Evolutionary conservation across 35 echinoderm and acorn worm genomes (phyloP), one percentile per base, ranked within the genome.

Genomic region (Lytechinus variegatus): DNA sequence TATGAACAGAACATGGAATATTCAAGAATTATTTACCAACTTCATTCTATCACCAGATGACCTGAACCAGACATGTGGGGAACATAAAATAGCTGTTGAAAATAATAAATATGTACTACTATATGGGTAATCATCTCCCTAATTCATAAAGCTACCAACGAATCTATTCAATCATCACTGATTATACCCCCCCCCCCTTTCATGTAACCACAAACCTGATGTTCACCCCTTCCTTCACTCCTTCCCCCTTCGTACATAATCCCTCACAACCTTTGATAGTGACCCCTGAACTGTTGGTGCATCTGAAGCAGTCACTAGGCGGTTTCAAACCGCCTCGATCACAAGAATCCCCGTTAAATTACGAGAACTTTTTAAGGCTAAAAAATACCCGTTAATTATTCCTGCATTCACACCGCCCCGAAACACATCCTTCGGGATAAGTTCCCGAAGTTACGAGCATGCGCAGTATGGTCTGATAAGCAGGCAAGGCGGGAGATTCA

Each of bases 171-270:
- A n/a, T 79, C 66, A 79, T 79, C 66, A 79, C 66, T 79, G 66
- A 79, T 79, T 79, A 79, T 79, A 79, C n/a, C n/a, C 57, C 66
- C 66, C 6, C 66, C 7, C 66, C 6, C 66, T 4, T 79, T 79
- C 66, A 79, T 21, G 14, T 79, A 24, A 16, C 16, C 66, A 16
- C 16, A 19, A 24, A 19, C 66, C 66, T n/a, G 66, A 79, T 79
- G 52, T 4, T 44, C 33, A 44, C 88, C 52, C 88, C 88, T 54
- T 28, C 88, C n/a, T n/a, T n/a, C n/a, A n/a, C n/a, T n/a, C 88
- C 10, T 10, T 90, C 88, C 88, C 88, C 52, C n/a, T 90, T 33
- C n/a, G 12, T 79, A 54, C 88, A 93, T 55, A 93, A 93, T 93
- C 54, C 54, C 29, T 24, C n/a, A 27, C 19, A 27, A 93, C 92